A percentile compares a stretch with the other conserved stretches of the same genome.
Conservation (phyloP, 2,888 invertebrate genomes). For the Gandaritis pyraliata region DNA sequence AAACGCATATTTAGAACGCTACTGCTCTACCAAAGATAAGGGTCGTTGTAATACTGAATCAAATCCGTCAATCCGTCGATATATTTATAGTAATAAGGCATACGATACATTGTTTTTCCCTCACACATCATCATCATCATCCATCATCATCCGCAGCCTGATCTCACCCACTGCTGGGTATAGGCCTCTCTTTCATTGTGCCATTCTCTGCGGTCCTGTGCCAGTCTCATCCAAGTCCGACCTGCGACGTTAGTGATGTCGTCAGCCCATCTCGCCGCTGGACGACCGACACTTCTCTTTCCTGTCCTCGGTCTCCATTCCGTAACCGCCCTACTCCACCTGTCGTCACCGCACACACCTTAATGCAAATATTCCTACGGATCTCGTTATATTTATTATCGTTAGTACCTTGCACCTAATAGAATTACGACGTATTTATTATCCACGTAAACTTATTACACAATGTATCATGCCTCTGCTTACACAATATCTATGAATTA, state of each 20-base stretch:
- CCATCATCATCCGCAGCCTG: no score
- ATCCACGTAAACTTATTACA: slow-evolving; percentile 12
- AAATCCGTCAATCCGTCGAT: slow-evolving; percentile 41
- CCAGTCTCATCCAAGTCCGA: no score
- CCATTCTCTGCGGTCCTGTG: no score
- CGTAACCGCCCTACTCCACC: no score
- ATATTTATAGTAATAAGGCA: slow-evolving; percentile 30
- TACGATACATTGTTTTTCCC: slow-evolving; percentile 18
- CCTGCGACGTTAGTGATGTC: no score
- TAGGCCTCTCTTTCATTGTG: no score
- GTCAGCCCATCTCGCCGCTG: no score
- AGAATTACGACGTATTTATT: slow-evolving; percentile 13
- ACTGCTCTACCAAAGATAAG: slow-evolving; percentile 32
- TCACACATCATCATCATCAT: no score
- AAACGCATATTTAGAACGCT: slow-evolving; percentile 19
- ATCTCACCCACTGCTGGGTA: no score
- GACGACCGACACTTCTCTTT: no score
- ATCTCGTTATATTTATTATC: slow-evolving; percentile 30
- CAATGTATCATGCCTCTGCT: slow-evolving; percentile 57
- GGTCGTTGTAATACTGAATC: slow-evolving; percentile 24
- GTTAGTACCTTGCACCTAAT: slow-evolving; percentile 33
- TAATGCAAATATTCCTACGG: slow-evolving; percentile 23
- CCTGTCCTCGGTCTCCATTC: no score
- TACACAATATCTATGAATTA: slow-evolving; percentile 49
- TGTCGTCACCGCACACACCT: no score